phyloP scores from a whole-genome alignment of 1,140 invertebrate species.

The Drosophila ercepeae region DNA sequence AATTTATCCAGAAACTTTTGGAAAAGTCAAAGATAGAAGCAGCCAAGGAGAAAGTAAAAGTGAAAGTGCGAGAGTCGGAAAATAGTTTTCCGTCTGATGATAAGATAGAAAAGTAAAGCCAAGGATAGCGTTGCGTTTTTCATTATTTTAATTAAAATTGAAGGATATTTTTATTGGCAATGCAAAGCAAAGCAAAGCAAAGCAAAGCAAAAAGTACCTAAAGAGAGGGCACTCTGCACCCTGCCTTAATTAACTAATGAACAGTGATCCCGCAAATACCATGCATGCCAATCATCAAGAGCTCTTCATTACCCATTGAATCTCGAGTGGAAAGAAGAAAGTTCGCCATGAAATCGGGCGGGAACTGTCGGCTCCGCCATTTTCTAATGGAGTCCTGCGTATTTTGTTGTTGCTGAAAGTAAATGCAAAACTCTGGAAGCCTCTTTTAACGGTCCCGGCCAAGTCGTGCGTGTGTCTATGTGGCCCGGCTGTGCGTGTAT shows the following conservation, averaged over 20 bases:
- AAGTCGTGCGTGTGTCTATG: slow-evolving; percentile 44
- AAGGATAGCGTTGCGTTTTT: slow-evolving; percentile 20
- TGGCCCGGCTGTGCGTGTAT: background rate
- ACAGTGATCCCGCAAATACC: slow-evolving; percentile 13
- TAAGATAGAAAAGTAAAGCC: slow-evolving; percentile 28
- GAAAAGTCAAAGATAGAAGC: slow-evolving; percentile 40
- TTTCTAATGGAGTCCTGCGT: slow-evolving; percentile 51
- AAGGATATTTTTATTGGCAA: slow-evolving; percentile 35
- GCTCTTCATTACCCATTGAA: slow-evolving; percentile 41
- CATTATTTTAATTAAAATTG: slow-evolving; percentile 64
- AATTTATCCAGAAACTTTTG: slow-evolving; percentile 54
- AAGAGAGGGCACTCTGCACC: no score
- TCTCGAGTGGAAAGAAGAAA: slow-evolving; percentile 14
- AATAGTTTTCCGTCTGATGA: slow-evolving; percentile 35
- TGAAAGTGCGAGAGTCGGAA: background rate
- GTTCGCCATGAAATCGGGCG: background rate
- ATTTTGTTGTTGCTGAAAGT: slow-evolving; percentile 35
- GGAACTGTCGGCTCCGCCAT: background rate
- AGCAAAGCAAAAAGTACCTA: slow-evolving; percentile 1
- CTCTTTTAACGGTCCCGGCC: slow-evolving; percentile 34
- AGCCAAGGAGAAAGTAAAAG: slow-evolving; percentile 10
- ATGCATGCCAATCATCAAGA: background rate
- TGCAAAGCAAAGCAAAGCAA: background rate
- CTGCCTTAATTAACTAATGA: slow-evolving; percentile 42
- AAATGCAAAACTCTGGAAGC: slow-evolving; percentile 50